Evolutionary conservation across 2,888 invertebrate species (phyloP).

Genomic region (Zele albiditarsus): DNA sequence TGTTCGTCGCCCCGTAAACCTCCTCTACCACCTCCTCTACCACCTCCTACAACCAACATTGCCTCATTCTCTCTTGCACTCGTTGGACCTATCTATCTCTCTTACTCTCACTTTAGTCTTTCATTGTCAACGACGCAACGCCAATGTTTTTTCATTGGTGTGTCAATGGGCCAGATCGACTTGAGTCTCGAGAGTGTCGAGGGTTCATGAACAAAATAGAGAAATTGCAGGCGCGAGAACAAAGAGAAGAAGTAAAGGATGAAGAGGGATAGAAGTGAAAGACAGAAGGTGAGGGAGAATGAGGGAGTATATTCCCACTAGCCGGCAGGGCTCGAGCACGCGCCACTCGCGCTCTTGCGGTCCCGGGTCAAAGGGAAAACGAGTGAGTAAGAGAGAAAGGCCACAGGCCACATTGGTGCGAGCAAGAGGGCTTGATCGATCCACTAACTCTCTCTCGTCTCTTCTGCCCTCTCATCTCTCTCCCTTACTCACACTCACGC

Average conservation of each 20-base stretch:
- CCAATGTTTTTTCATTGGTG: conserved; percentile 43
- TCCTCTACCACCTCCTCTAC: neutral
- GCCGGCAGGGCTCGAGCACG: conserved; percentile 22
- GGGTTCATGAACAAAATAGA: conserved; percentile 18
- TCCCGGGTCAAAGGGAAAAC: conserved; percentile 45
- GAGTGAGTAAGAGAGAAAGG: conserved; percentile 38
- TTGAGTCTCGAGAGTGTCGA: conserved; percentile 31
- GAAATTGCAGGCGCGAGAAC: conserved; percentile 20
- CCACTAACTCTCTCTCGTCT: conserved; percentile 23
- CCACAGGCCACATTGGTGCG: neutral
- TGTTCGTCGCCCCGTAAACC: neutral
- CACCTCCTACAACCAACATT: neutral
- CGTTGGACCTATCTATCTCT: neutral
- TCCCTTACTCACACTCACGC: conserved; percentile 12
- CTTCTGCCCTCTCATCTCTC: conserved; percentile 6
- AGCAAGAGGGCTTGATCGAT: conserved; percentile 43
- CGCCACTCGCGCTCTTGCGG: conserved; percentile 40
- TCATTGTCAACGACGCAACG: neutral
- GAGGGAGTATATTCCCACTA: conserved; percentile 18
- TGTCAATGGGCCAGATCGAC: conserved; percentile 35
- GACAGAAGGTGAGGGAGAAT: conserved; percentile 1
- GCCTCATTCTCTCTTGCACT: neutral
- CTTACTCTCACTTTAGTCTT: neutral
- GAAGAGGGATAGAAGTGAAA: conserved; percentile 2
- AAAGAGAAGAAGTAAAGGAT: conserved; percentile 7